A percentile compares a stretch with the other conserved stretches of the same genome.
phyloP scores from a whole-genome alignment of 2,888 invertebrate species.

The Sympetrum striolatum region DNA sequence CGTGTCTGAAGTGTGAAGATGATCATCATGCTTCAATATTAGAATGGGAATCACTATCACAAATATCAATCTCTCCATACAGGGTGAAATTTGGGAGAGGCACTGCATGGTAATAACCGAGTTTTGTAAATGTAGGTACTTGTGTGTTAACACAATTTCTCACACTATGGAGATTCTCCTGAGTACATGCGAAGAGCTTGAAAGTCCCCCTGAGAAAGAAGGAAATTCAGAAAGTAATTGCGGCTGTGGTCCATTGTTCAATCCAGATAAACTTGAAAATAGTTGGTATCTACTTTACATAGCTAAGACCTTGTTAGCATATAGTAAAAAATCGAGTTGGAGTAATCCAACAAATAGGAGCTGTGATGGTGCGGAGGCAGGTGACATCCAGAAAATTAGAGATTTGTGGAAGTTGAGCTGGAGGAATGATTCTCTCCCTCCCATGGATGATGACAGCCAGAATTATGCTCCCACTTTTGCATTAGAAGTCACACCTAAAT shows the following conservation, averaged over 20 bases:
- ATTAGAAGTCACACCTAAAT: not conserved
- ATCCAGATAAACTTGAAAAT: not conserved
- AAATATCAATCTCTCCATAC: not conserved
- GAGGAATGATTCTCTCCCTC: not conserved
- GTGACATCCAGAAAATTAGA: not conserved
- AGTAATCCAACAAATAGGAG: not conserved
- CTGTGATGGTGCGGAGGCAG: not conserved
- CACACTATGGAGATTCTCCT: not conserved
- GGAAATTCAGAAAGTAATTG: not conserved
- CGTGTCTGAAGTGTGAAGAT: too few relatives aligned
- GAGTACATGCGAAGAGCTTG: not conserved
- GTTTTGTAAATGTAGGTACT: not conserved
- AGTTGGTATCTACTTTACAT: conserved; percentile 17
- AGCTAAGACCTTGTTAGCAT: not conserved
- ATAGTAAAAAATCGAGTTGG: not conserved
- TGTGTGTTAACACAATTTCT: conserved; percentile 8
- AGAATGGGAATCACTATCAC: too few relatives aligned
- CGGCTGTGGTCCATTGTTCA: not conserved
- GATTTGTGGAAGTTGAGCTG: conserved; percentile 10
- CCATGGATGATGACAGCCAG: not conserved
- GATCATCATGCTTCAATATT: not conserved
- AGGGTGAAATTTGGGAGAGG: conserved; percentile 20
- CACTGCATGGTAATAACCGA: not conserved
- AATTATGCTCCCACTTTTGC: not conserved
- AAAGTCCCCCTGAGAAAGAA: not conserved